Conservation (phyloP, 2,797 vertebrate species). For the Sebastes aleutianus region DNA sequence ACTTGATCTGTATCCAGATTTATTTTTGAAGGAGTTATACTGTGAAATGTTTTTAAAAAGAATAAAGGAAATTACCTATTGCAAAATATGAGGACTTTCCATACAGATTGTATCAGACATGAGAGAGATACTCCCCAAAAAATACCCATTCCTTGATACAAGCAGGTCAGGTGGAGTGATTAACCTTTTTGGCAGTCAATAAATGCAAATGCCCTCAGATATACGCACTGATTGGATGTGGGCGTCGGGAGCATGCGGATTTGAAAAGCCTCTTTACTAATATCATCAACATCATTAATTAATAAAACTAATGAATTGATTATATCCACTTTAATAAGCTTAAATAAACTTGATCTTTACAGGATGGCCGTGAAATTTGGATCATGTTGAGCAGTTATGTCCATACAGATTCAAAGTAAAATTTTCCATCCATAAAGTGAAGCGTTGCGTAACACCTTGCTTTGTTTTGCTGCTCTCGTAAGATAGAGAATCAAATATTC, state of each 20-base stretch:
- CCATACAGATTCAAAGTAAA: background rate
- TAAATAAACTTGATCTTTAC: background rate
- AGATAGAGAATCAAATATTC: slow-evolving; percentile 21
- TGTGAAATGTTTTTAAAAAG: background rate
- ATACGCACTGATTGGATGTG: background rate
- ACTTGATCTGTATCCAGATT: background rate
- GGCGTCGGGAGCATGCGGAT: background rate
- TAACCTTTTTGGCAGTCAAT: background rate
- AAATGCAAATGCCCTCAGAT: background rate
- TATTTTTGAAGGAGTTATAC: background rate
- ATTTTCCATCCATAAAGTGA: background rate
- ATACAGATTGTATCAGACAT: background rate
- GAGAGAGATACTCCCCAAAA: background rate
- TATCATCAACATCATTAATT: background rate
- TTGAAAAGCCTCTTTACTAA: background rate
- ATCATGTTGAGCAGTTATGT: background rate
- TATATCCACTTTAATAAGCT: background rate
- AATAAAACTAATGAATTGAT: background rate
- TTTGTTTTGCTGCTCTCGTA: background rate
- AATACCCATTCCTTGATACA: background rate
- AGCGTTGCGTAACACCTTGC: background rate
- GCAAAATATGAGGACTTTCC: background rate
- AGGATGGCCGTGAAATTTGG: background rate
- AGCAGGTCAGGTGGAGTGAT: background rate
- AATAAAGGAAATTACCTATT: background rate